These are phyloP conservation scores for Cariama cristata DNA, from an alignment of 2,113 vertebrate species.

Conservation along the genomic window DNA sequence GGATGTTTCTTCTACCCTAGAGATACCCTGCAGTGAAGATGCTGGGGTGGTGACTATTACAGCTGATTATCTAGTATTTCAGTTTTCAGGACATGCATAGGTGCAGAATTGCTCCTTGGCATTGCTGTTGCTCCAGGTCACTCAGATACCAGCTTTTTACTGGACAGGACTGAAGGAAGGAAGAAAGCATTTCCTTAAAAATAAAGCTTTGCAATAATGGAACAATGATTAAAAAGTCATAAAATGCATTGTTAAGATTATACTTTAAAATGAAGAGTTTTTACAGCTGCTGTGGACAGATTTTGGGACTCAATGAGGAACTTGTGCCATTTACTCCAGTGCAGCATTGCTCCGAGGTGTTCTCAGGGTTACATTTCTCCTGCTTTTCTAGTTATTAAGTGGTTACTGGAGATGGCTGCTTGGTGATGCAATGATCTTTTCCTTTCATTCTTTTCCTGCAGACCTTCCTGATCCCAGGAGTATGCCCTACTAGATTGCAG, in stretches of 20 bases:
- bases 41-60: background rate
- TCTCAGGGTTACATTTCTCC: background rate
- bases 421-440: background rate
- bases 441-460: background rate
- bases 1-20: background rate
- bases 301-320: background rate
- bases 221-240: background rate
- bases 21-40: background rate
- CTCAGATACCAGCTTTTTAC: background rate
- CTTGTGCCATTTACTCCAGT: background rate
- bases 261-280: background rate
- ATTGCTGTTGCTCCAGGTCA: background rate
- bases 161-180: background rate
- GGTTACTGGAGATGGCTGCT: background rate
- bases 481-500: background rate
- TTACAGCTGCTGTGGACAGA: background rate
- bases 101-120: background rate
- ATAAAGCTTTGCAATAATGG: background rate
- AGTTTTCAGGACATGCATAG: background rate
- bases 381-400: background rate
- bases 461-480: background rate
- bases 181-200: background rate
- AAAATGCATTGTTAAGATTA: background rate
- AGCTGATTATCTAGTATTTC: background rate
- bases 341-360: background rate